Percentiles rank a stretch among this genome's conserved stretches.
These are phyloP conservation scores for Chondrosia reniformis DNA, from an alignment of 37 sponge, comb jelly and placozoan species.

Conservation along the genomic window DNA sequence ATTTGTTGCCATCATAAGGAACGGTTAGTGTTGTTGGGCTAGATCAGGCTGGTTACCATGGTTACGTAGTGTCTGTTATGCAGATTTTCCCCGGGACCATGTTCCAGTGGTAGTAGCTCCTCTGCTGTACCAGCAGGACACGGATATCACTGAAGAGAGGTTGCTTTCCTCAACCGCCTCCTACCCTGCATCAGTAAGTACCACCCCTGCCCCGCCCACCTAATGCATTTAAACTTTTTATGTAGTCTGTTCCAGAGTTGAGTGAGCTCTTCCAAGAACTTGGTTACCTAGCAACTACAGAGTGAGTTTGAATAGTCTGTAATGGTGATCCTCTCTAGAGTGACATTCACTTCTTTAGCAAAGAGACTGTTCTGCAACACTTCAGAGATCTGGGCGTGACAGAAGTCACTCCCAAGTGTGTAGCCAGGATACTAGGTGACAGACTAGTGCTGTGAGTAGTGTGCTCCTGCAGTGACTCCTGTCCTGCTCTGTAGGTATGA, in stretches of 20 bases:
- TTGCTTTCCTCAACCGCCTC: conserved; percentile 56
- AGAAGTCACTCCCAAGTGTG: conserved; percentile 58
- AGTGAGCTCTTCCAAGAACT: conserved; percentile 77
- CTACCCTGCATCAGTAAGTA: conserved; percentile 57
- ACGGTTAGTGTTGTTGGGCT: conserved; percentile 27
- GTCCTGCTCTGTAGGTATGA: conserved; percentile 53
- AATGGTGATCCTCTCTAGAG: not conserved
- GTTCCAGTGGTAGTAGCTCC: conserved; percentile 85
- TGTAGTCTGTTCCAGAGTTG: conserved; percentile 19
- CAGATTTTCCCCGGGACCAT: conserved; percentile 82
- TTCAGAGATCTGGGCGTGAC: conserved; percentile 72
- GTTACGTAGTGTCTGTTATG: not conserved
- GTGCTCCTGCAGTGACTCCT: not conserved
- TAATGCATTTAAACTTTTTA: not conserved
- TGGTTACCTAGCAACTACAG: conserved; percentile 71
- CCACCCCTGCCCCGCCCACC: not conserved
- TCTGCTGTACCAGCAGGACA: conserved; percentile 67
- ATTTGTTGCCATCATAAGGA: conserved; percentile 64
- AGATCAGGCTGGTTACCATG: not conserved
- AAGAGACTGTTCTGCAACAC: conserved; percentile 71
- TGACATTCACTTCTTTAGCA: conserved; percentile 45
- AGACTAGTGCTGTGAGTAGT: not conserved
- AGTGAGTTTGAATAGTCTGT: conserved; percentile 38
- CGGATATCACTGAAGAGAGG: conserved; percentile 82
- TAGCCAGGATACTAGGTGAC: conserved; percentile 83